Percentiles rank a stretch among this genome's conserved stretches.
phyloP scores from a whole-genome alignment of 2,797 vertebrate species.

The Rhabdomys pumilio region DNA sequence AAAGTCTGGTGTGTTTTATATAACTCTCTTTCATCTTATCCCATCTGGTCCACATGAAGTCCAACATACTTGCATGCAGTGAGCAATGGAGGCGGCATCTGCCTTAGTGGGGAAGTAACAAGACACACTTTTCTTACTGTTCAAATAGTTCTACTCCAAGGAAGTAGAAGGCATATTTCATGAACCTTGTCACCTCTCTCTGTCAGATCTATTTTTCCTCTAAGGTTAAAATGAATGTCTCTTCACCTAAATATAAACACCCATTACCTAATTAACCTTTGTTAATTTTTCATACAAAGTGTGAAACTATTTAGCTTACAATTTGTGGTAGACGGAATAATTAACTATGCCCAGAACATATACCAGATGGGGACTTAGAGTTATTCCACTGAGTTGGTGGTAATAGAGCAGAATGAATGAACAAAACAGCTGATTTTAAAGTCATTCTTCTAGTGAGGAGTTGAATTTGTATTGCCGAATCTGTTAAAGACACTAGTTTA shows the following conservation, averaged over 20 bases:
- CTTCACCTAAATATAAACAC: not conserved
- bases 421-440: slow-evolving; percentile 42
- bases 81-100: not conserved
- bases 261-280: not conserved
- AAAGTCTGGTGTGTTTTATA: not conserved
- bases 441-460: not conserved
- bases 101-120: not conserved
- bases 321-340: slow-evolving; percentile 9
- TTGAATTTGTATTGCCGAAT: too few species aligned
- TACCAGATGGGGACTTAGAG: not conserved
- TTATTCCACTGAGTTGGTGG: not conserved
- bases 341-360: not conserved
- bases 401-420: slow-evolving; percentile 11
- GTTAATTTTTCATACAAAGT: not conserved
- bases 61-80: not conserved
- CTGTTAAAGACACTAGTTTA: too few species aligned
- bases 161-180: not conserved
- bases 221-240: slow-evolving; percentile 18
- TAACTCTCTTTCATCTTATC: slow-evolving; percentile 19
- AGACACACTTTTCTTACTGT: not conserved
- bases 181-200: not conserved
- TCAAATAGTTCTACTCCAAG: not conserved
- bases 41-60: not conserved
- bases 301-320: not conserved
- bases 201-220: not conserved